Evolutionary conservation across 2,888 invertebrate genomes (phyloP), one percentile per base, ranked within the genome.

Genomic region (Drosophila meridionalis): DNA sequence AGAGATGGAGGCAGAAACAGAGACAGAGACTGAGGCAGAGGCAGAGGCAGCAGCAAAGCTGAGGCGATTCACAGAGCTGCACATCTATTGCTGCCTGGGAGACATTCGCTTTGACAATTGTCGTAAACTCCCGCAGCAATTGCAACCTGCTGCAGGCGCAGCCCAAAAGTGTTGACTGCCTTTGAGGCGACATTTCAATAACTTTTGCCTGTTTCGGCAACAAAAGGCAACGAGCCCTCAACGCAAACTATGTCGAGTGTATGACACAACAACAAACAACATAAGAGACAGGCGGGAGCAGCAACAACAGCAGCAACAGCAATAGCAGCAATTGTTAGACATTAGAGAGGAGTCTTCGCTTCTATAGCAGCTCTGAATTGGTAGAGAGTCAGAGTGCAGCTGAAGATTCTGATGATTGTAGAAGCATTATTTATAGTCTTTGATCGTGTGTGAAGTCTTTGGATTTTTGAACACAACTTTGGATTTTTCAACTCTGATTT

Each of bases 181-280:
- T 59, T 38, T 47, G 40, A 38, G 61, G 57, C 34, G 58, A 74
- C 70, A 77, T 79, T 69, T 87, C 70, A 66, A 80, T 76, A 74
- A 66, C 53, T 58, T 68, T 38, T 58, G 40, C 38, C 59, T 60
- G 26, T 48, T 78, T 61, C 66, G 62, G 52, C 76, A 52, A 69
- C 77, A 73, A 80, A 80, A 63, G 59, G 56, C 57, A 52, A 47
- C 50, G 53, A 1, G 52, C 12, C 34, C 52, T 48, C 26, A 42
- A 34, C 38, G 55, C 70, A 80, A 90, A 84, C 75, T 78, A 73
- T 89, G 90, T 87, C 90, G 82, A 89, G 89, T 89, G 75, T 84
- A 61, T 56, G 62, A 47, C 65, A 64, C 62, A 55, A 70, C 52
- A 65, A 4, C 14, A 78, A 73, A 45, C 11, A 58, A 52, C 11